phyloP scores from a whole-genome alignment of 2,113 vertebrate species.

The Ploceus nigricollis region DNA sequence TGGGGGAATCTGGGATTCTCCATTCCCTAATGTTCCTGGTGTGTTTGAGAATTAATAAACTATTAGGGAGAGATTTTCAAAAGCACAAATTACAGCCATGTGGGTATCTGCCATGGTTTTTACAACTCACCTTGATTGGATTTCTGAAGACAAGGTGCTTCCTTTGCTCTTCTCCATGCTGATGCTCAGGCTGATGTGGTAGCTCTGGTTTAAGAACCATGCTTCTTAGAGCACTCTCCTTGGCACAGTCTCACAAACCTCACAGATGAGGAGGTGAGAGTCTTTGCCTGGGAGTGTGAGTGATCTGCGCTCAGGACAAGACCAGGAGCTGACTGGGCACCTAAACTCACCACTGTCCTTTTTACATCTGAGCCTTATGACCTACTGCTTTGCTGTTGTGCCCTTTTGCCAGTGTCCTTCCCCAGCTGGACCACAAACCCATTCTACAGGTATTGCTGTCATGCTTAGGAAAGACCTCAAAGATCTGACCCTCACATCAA shows the following conservation, averaged over 20 bases:
- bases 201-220: not conserved
- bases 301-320: not conserved
- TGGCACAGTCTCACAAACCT: not conserved
- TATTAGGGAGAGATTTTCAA: not conserved
- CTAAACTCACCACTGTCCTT: not conserved
- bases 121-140: not conserved
- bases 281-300: not conserved
- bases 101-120: not conserved
- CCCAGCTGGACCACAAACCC: not conserved
- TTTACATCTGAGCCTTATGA: not conserved
- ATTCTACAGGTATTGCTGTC: accelerated
- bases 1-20: not conserved
- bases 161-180: not conserved
- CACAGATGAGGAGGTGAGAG: not conserved
- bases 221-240: not conserved
- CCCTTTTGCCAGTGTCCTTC: not conserved
- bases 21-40: not conserved
- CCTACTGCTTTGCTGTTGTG: not conserved
- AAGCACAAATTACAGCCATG: not conserved
- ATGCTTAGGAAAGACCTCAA: not conserved
- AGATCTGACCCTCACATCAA: not conserved
- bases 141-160: not conserved
- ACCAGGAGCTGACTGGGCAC: not conserved
- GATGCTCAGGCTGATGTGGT: not conserved
- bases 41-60: not conserved